phyloP scores from a whole-genome alignment of 2,113 vertebrate species.

The Cyprinodon brontotheroides region DNA sequence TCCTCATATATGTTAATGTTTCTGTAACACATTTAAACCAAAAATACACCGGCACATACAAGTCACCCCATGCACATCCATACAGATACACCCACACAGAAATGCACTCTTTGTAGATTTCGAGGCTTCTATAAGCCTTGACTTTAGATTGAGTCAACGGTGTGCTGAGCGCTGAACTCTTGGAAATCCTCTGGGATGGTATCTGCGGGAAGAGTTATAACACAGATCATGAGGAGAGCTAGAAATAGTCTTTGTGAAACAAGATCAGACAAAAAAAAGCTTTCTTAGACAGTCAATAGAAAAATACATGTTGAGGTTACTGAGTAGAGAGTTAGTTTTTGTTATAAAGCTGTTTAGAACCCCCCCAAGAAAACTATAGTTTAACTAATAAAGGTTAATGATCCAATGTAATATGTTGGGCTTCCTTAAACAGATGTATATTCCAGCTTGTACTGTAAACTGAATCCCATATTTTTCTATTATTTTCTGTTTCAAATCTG shows the following conservation, averaged over 20 bases:
- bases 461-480: neutral
- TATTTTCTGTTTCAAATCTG: neutral
- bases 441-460: neutral
- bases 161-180: constrained; percentile 78
- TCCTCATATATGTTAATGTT: constrained; percentile 35
- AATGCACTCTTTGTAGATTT: constrained; percentile 26
- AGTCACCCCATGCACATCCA: neutral
- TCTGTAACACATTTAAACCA: constrained; percentile 38
- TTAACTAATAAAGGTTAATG: neutral
- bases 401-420: neutral
- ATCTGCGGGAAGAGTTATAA: constrained; percentile 59
- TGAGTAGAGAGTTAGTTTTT: neutral
- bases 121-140: constrained; percentile 20
- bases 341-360: neutral
- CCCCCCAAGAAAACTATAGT: neutral
- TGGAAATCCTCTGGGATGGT: constrained; percentile 83
- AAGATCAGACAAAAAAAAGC: constrained; percentile 9
- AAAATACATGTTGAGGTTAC: neutral
- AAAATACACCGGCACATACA: constrained; percentile 18
- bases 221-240: constrained; percentile 6
- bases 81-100: constrained; percentile 15
- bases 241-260: constrained; percentile 17
- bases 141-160: constrained; percentile 65
- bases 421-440: neutral
- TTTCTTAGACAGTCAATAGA: neutral